These are phyloP conservation scores for Chesias legatella DNA, from an alignment of 2,888 invertebrate genomes.

Conservation along the genomic window DNA sequence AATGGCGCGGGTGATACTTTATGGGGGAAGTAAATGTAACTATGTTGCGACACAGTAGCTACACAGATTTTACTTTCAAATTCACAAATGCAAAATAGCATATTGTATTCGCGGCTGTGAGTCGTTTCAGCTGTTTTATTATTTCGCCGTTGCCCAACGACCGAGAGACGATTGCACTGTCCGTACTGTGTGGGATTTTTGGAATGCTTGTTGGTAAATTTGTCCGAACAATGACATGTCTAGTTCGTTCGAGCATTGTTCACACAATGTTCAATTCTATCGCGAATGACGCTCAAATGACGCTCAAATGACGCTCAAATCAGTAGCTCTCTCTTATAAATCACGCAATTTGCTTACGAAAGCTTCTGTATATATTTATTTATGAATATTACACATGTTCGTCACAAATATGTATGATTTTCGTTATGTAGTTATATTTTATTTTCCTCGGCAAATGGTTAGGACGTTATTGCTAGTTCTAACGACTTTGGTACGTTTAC, in stretches of 20 bases:
- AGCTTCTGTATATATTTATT: too few species aligned
- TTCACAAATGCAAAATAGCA: conserved; percentile 70
- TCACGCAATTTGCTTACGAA: neutral
- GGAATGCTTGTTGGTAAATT: conserved; percentile 23
- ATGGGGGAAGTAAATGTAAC: conserved; percentile 34
- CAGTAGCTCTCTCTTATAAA: conserved; percentile 11
- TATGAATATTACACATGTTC: too few species aligned
- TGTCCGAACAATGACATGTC: conserved; percentile 16
- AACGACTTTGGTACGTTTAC: too few species aligned
- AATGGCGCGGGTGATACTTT: conserved; percentile 9
- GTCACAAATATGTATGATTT: too few species aligned
- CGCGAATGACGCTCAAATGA: too few species aligned
- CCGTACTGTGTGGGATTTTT: conserved; percentile 37
- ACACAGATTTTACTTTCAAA: conserved; percentile 68
- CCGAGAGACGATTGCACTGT: conserved; percentile 50
- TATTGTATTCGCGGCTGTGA: conserved; percentile 64
- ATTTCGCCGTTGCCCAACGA: conserved; percentile 48
- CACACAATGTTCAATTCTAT: conserved; percentile 16
- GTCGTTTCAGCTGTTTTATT: conserved; percentile 54
- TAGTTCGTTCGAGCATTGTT: conserved; percentile 11
- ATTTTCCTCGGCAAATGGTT: neutral
- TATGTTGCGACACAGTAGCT: conserved; percentile 74
- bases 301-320: too few species aligned
- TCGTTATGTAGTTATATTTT: too few species aligned
- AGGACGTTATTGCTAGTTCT: too few species aligned